These are phyloP conservation scores for Plecotus auritus DNA, from an alignment of 2,113 vertebrate genomes.

Conservation along the genomic window DNA sequence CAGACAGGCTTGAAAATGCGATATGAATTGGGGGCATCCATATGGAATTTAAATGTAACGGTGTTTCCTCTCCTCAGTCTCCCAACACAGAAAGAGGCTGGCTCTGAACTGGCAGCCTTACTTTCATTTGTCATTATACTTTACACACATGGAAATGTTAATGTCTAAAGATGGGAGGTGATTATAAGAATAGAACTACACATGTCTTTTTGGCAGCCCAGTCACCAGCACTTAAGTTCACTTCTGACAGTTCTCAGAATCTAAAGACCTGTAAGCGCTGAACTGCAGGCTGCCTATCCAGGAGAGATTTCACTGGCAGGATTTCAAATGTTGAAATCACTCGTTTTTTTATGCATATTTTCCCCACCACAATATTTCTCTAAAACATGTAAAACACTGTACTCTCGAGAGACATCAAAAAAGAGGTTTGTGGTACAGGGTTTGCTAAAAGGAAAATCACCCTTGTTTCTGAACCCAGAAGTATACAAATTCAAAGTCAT, in stretches of 20 bases:
- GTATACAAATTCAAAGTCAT: neutral
- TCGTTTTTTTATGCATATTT: conserved; percentile 62
- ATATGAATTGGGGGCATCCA: neutral
- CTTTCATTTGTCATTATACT: conserved; percentile 61
- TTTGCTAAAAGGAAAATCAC: conserved; percentile 2
- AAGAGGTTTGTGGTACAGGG: neutral
- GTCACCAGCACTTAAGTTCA: conserved; percentile 57
- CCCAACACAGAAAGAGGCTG: neutral
- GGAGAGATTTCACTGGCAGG: conserved; percentile 70
- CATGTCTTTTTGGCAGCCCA: conserved; percentile 57
- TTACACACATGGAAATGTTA: conserved; percentile 60
- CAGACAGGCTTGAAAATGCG: neutral
- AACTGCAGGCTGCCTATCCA: conserved; percentile 74
- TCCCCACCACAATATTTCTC: conserved; percentile 50
- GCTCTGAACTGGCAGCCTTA: conserved; percentile 44
- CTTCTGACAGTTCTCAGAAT: conserved; percentile 74
- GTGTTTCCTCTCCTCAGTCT: conserved; percentile 8
- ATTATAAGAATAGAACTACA: conserved; percentile 59
- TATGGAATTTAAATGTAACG: neutral
- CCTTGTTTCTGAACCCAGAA: neutral
- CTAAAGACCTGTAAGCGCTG: conserved; percentile 60
- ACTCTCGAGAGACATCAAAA: conserved; percentile 40
- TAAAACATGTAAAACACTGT: conserved; percentile 44
- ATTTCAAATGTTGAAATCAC: conserved; percentile 65
- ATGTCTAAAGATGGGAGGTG: conserved; percentile 47